Base-by-base conservation (phyloP, 2,797 vertebrate genomes). In the Chiroxiphia lanceolata region DNA sequence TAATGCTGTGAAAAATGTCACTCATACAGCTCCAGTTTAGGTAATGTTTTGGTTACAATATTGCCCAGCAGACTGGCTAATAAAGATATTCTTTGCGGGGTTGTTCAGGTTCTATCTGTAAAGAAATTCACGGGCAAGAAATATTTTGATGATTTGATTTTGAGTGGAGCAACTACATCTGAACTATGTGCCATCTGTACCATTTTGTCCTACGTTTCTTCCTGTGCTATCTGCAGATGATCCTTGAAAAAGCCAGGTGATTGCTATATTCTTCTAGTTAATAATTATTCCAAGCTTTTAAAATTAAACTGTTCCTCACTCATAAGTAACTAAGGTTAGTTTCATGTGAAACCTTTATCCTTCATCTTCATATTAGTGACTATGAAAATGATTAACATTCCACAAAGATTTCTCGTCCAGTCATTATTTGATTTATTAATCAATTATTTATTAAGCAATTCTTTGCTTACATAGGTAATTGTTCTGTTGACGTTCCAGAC, bases 401-500 rank as follows among this genome's bases (percentile, higher is more conserved):
- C 89, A 68, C 38, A 61, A 83, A 72, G 23, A 64, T 56, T 21
- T 78, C 40, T 85, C 17, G n/a, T 75, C 9, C 15, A 65, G 57
- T 54, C 69, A 51, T 69, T 91, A 36, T 38, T 71, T 18, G 7
- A 90, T 94, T 94, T 79, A 75, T 31, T 53, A 53, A 53, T 31
- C 51, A 31, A 18, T 53, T 53, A 53, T 53, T 53, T 53, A 53
- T 53, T 63, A n/a, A 71, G 13, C 20, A 53, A 33, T 83, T 53
- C 44, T 72, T 56, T 63, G 36, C 68, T 83, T 84, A 85, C 31
- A 92, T 82, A 48, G 34, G 17, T 80, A 83, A 86, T 60, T 94
- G 53, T 80, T 90, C 40, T 95, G 42, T 72, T 90, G 65, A 94
- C 31, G 67, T 91, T 93, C 84, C 72, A 82, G 75, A 78, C 40